Evolutionary conservation across 2,113 vertebrate genomes (phyloP), one percentile per base, ranked within the genome.

Genomic region (Dissostichus mawsoni): DNA sequence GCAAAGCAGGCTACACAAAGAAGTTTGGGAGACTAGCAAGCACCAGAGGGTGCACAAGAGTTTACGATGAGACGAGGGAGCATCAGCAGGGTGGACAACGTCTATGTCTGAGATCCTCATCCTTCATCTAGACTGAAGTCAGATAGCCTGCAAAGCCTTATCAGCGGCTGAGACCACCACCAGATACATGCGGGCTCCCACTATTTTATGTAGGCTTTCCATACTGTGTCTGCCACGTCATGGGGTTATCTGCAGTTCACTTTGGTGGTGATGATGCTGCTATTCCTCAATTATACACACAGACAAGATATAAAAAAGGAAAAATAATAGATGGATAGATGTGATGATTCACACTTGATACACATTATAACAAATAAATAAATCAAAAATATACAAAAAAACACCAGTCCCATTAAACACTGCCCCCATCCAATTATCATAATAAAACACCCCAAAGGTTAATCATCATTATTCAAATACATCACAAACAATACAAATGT

Each of bases 1-100:
- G 95, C 96, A 91, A 92, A 96, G 97, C 97, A 96, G 96, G 97
- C 97, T 96, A 96, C 97, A 96, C 97, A 96, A 96, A 97, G 95
- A 95, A 95, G 94, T 95, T 95, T 93, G 93, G 93, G 94, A 95
- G 94, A 92, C 92, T 91, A 94, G 91, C 94, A 94, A 97, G 98
- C 98, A 98, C 97, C 98, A 98, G 98, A 98, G 97, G 98, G 98
- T 98, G 98, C 98, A 96, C 97, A 97, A 98, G 98, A 95, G 95
- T 95, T 95, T 94, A 89, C 92, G 89, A 93, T 84, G 91, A 94
- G 93, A 93, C 94, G 91, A 93, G 90, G 87, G 90, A 92, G 89
- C 91, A 93, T 92, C 91, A 91, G 92, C 91, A 81, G 91, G 92
- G 88, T 94, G 94, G 94, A 92, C 95, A 94, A 92, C 87, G 92